phyloP scores from a whole-genome alignment of 2,797 vertebrate genomes.

The Crocodylus rhombifer region DNA sequence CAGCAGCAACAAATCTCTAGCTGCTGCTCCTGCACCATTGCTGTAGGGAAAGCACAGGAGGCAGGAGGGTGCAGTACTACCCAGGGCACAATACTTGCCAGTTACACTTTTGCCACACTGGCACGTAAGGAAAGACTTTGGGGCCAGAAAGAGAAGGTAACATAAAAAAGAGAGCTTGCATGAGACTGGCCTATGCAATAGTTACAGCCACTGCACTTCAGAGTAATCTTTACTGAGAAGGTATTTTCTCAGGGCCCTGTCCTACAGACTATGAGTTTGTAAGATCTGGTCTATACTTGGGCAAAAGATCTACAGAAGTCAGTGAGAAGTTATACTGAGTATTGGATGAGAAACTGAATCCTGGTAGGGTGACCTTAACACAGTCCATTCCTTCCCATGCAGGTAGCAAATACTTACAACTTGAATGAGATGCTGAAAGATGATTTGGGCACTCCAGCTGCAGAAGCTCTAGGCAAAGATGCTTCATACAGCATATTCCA shows the following conservation, averaged over 20 bases:
- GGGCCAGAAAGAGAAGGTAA: not conserved
- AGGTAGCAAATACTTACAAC: not conserved
- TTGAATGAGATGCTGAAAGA: slow-evolving; percentile 44
- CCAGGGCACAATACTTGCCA: too few species aligned
- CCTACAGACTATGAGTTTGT: not conserved
- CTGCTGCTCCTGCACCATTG: too few species aligned
- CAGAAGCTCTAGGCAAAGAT: not conserved
- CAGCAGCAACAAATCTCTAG: too few species aligned
- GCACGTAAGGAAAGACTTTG: not conserved
- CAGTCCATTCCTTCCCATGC: slow-evolving; percentile 42
- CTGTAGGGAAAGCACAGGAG: too few species aligned
- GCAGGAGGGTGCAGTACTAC: too few species aligned
- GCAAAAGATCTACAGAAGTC: not conserved
- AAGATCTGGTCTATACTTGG: not conserved
- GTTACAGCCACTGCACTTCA: not conserved
- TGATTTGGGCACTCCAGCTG: not conserved
- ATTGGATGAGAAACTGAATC: slow-evolving; percentile 1
- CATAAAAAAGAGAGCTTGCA: not conserved
- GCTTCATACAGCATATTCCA: slow-evolving; percentile 45
- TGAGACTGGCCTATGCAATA: not conserved
- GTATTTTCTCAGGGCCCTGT: slow-evolving; percentile 3
- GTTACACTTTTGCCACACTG: not conserved
- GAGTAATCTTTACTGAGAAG: slow-evolving; percentile 1
- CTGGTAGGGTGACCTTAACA: slow-evolving; percentile 46
- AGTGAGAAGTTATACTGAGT: slow-evolving; percentile 1